phyloP scores from a whole-genome alignment of 1,140 invertebrate genomes.

The Arctopsyche grandis region DNA sequence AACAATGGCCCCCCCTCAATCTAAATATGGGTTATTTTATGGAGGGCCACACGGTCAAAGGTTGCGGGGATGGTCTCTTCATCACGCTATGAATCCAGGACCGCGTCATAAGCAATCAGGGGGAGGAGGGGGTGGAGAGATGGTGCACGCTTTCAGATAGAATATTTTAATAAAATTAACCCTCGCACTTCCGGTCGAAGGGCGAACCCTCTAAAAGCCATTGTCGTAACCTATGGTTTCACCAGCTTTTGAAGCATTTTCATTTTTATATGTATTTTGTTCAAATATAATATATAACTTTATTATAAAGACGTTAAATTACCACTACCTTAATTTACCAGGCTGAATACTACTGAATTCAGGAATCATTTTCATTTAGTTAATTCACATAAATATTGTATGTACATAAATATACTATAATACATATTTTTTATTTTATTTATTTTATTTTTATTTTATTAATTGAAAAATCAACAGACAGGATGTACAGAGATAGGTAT shows the following conservation, averaged over 20 bases:
- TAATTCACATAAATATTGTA: too few species aligned
- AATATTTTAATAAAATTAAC: constrained; percentile 9
- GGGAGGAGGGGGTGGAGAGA: too few species aligned
- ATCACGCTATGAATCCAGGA: too few species aligned
- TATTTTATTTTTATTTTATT: too few species aligned
- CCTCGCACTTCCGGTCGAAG: not conserved
- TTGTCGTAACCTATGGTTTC: not conserved
- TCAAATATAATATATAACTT: not conserved
- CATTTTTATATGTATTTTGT: not conserved
- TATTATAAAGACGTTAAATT: not conserved
- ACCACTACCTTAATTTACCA: too few species aligned
- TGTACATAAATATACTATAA: too few species aligned
- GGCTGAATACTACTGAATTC: too few species aligned
- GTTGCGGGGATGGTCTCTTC: not conserved
- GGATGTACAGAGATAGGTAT: too few species aligned
- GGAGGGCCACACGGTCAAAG: not conserved
- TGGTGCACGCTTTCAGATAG: not conserved
- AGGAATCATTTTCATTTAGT: too few species aligned
- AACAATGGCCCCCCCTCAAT: too few species aligned
- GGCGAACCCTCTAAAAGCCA: not conserved
- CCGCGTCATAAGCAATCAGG: not conserved
- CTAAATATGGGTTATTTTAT: not conserved
- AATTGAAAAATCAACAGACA: too few species aligned
- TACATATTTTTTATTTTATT: too few species aligned
- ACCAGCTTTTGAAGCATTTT: not conserved